phyloP scores from a whole-genome alignment of 1,140 invertebrate species.

The Galleria mellonella region DNA sequence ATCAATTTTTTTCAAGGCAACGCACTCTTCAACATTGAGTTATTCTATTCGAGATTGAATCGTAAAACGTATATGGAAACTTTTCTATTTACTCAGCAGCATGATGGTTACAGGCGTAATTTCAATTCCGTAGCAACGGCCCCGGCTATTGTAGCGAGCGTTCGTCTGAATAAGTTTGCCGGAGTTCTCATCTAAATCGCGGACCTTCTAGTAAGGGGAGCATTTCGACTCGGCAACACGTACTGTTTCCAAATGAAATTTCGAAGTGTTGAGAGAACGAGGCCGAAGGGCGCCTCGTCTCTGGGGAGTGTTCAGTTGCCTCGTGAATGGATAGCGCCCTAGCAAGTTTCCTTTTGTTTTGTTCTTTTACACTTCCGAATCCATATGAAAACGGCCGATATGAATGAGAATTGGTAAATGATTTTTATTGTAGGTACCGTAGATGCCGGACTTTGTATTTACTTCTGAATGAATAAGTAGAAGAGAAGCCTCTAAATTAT shows the following conservation, averaged over 20 bases:
- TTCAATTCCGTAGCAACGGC: conserved; percentile 51
- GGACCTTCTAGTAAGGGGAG: conserved; percentile 34
- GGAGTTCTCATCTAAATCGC: conserved; percentile 31
- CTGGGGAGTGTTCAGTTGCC: conserved; percentile 20
- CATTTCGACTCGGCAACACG: conserved; percentile 50
- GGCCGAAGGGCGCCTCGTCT: conserved; percentile 11
- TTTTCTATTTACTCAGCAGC: conserved; percentile 42
- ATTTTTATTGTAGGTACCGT: neutral
- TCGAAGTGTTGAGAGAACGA: conserved; percentile 38
- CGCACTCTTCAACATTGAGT: conserved; percentile 14
- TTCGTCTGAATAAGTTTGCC: conserved; percentile 37
- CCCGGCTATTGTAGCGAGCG: conserved; percentile 32
- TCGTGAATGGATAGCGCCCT: conserved; percentile 24
- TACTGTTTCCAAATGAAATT: conserved; percentile 58
- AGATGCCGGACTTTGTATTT: too few relatives aligned
- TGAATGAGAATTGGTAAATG: conserved; percentile 12
- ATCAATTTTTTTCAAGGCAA: conserved; percentile 26
- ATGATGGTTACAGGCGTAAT: conserved; percentile 40
- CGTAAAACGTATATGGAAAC: conserved; percentile 16
- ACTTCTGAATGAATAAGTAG: too few relatives aligned
- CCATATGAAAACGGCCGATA: neutral
- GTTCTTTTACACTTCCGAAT: too few relatives aligned
- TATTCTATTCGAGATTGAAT: conserved; percentile 36
- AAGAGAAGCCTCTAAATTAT: too few relatives aligned
- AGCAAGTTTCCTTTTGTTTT: conserved; percentile 24